Evolutionary conservation across 2,113 vertebrate species (phyloP).

Genomic region (Eolophus roseicapilla): DNA sequence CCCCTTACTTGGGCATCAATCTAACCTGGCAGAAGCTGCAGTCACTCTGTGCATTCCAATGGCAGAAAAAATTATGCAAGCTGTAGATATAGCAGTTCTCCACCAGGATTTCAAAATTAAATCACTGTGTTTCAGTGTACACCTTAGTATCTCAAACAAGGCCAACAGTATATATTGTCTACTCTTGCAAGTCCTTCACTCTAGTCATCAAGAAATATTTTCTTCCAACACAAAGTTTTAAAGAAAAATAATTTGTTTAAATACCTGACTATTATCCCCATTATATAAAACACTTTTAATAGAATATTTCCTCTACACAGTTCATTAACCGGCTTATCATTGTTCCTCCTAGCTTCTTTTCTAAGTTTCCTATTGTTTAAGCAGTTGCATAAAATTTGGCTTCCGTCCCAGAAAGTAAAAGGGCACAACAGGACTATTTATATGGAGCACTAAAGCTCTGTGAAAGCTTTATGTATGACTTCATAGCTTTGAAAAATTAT

Average conservation of each 20-base stretch:
- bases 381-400: background rate
- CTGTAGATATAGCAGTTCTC: background rate
- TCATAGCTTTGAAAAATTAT: background rate
- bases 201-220: background rate
- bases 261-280: background rate
- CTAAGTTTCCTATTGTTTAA: background rate
- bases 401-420: background rate
- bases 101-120: background rate
- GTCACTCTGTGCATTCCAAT: rapidly evolving
- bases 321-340: background rate
- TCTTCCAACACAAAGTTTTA: background rate
- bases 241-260: background rate
- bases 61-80: background rate
- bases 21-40: background rate
- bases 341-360: background rate
- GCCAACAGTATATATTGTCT: background rate
- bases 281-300: background rate
- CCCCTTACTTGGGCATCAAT: background rate
- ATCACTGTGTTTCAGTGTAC: background rate
- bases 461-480: background rate
- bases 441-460: background rate
- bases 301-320: background rate
- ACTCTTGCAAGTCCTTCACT: background rate
- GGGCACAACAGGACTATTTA: background rate
- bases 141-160: background rate